Conservation (phyloP, 2,797 vertebrate genomes). For the Psittacula echo region DNA sequence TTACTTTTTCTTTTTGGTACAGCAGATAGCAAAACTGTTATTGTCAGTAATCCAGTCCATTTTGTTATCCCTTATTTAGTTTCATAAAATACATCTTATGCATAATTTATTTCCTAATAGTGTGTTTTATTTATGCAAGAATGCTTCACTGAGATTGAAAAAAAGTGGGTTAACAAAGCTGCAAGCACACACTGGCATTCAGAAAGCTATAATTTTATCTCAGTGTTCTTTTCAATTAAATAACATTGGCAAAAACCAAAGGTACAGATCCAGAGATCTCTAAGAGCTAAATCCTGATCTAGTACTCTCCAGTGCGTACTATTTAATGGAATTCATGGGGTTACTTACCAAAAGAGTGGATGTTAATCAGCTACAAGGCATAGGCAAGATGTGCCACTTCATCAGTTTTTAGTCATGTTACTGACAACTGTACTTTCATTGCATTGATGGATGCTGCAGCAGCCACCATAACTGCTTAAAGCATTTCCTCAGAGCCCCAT, state of each 20-base stretch:
- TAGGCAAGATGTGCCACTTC: background rate
- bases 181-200: background rate
- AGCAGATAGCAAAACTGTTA: background rate
- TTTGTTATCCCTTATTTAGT: background rate
- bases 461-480: background rate
- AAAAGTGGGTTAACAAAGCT: background rate
- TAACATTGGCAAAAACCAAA: background rate
- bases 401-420: background rate
- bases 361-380: background rate
- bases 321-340: background rate
- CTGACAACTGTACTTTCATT: background rate
- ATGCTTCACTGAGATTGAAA: background rate
- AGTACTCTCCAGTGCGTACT: background rate
- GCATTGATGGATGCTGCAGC: background rate
- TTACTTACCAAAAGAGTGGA: background rate
- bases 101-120: background rate
- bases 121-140: background rate
- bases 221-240: constrained; percentile 6
- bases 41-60: background rate
- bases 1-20: background rate
- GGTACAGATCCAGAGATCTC: background rate
- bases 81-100: background rate
- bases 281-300: background rate
- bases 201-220: background rate
- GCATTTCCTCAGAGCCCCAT: background rate